Base-by-base conservation (phyloP, 2,113 vertebrate species). In the Brienomyrus longianalis region DNA sequence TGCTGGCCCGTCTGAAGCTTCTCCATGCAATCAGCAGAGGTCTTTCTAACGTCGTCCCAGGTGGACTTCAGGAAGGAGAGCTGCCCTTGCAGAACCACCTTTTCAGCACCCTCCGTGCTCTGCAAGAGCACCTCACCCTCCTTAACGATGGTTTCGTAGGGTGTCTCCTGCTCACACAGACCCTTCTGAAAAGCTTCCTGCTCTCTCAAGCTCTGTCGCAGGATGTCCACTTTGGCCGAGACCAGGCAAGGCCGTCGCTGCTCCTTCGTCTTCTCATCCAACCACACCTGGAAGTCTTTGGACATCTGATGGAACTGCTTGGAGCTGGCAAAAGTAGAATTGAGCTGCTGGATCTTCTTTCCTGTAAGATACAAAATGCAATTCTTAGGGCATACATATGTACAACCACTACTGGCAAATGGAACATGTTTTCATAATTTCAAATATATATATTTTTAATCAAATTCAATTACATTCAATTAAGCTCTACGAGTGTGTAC, bases 231-330 rank as follows among this genome's bases (percentile, higher is more conserved):
- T 90, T 95, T 97, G 89, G 97, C 95, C 23, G 98, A 98, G 89
- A 99, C 89, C 27, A 94, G 93, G 86, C 35, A 91, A 51, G 95
- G 94, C 84, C 94, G 94, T 5, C 90, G 93, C 91, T 97, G 96
- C 35, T 98, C 96, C 91, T 96, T 96, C 90, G 96, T 96, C 94
- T 95, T 97, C 91, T 95, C 94, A 80, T 95, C 93, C 52, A 99
- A 92, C 98, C 98, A 99, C 5, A 91, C 91, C 92, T 98, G 96
- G 92, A 99, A 98, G 92, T 99, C 97, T 94, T 96, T 97, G 47
- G 97, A 98, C 94, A 96, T 98, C 91, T 98, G 97, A 92, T 99
- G 96, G 93, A 99, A 99, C 88, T 99, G 98, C 94, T 98, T 97
- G 91, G 97, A 99, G 93, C 97, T 97, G 62, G 96, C 93, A 15